Evolutionary conservation across 2,113 vertebrate species (phyloP).

Genomic region (Capreolus pygargus): DNA sequence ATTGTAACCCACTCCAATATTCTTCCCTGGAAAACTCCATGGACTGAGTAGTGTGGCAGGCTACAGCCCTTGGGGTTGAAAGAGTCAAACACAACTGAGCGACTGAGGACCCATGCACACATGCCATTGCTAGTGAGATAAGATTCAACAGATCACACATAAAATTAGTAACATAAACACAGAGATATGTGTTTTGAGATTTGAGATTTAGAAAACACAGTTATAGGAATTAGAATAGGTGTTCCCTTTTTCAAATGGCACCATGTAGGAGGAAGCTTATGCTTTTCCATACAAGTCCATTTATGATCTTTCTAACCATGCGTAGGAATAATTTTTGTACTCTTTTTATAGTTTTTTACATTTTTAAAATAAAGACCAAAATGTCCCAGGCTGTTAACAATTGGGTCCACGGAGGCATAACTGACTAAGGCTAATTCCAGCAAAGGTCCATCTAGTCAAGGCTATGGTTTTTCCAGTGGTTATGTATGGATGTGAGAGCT

Average conservation of each 20-base stretch:
- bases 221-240: not conserved
- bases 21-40: not conserved
- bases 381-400: not conserved
- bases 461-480: no score
- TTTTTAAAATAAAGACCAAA: not conserved
- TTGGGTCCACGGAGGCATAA: not conserved
- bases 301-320: not conserved
- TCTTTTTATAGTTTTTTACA: not conserved
- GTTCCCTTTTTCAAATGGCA: not conserved
- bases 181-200: not conserved
- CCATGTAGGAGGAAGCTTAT: rapidly evolving
- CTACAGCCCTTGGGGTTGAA: not conserved
- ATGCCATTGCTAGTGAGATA: not conserved
- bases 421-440: not conserved
- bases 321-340: not conserved
- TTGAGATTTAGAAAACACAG: not conserved
- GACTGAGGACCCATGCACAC: not conserved
- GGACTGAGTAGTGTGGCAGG: not conserved
- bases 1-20: not conserved
- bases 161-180: not conserved
- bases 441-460: no score
- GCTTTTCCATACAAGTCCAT: not conserved
- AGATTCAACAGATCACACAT: not conserved
- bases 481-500: no score
- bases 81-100: not conserved